These are phyloP conservation scores for Nyctibius grandis DNA, from an alignment of 2,797 vertebrate species.

Conservation along the genomic window DNA sequence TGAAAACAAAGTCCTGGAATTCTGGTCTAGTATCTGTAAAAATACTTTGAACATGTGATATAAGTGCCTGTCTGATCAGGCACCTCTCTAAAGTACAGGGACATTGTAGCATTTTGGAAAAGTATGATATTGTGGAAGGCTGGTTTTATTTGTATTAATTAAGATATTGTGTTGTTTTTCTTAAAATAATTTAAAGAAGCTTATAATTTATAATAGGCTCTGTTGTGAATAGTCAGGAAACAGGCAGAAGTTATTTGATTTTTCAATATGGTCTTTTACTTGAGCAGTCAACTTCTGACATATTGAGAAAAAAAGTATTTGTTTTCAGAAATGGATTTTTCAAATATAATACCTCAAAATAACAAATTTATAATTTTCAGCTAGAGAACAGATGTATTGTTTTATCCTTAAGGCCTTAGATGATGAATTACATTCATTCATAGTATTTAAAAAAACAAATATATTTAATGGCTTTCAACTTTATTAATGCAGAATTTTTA, in stretches of 20 bases:
- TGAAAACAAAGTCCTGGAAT: background rate
- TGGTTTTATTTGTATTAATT: background rate
- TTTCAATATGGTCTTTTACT: background rate
- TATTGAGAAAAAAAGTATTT: background rate
- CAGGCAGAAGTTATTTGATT: background rate
- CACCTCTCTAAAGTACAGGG: background rate
- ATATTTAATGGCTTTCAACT: background rate
- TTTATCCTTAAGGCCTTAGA: background rate
- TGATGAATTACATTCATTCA: background rate
- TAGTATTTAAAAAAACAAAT: background rate
- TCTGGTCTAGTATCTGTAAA: background rate
- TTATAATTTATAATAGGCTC: background rate
- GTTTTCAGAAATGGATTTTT: background rate
- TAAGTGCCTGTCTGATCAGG: background rate
- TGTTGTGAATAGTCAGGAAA: background rate
- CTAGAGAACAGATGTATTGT: background rate
- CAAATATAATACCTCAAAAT: background rate
- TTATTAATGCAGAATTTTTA: background rate
- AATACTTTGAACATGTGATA: background rate
- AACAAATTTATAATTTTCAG: background rate
- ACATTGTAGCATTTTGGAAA: background rate
- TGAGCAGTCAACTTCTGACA: background rate
- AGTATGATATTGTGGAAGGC: background rate
- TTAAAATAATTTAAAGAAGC: background rate
- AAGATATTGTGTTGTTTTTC: background rate